These are phyloP conservation scores for Harpagoxenus sublaevis DNA, from an alignment of 2,888 invertebrate genomes.

Conservation along the genomic window DNA sequence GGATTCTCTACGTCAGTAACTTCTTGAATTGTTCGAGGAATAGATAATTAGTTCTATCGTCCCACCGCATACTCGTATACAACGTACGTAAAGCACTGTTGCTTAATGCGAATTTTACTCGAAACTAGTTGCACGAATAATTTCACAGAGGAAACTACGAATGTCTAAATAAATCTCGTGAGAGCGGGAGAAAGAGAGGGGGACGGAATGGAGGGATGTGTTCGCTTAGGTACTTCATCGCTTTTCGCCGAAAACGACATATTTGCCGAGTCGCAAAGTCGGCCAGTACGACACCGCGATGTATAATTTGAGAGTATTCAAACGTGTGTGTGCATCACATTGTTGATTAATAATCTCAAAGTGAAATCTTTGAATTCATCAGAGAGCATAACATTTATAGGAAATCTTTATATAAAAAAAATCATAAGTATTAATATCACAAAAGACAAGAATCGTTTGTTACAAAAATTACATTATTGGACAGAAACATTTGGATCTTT, in stretches of 20 bases:
- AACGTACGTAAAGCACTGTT: neutral
- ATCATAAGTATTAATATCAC: neutral
- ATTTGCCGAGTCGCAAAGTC: neutral
- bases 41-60: neutral
- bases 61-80: neutral
- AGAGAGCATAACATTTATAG: neutral
- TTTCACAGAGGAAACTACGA: neutral
- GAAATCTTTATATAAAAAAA: neutral
- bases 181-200: neutral
- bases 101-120: slow-evolving; percentile 12
- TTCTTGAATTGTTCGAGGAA: neutral
- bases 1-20: neutral
- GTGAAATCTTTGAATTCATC: neutral
- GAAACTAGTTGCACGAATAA: neutral
- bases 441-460: neutral
- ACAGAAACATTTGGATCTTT: neutral
- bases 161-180: slow-evolving; percentile 10
- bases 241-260: neutral
- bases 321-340: neutral
- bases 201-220: too few species aligned
- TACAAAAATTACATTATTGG: neutral
- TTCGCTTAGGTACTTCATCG: neutral
- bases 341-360: neutral
- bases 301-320: neutral
- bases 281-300: neutral